A percentile compares a stretch with the other conserved stretches of the same genome.
Evolutionary conservation across 2,113 vertebrate species (phyloP).

Genomic region (Menidia beryllina): DNA sequence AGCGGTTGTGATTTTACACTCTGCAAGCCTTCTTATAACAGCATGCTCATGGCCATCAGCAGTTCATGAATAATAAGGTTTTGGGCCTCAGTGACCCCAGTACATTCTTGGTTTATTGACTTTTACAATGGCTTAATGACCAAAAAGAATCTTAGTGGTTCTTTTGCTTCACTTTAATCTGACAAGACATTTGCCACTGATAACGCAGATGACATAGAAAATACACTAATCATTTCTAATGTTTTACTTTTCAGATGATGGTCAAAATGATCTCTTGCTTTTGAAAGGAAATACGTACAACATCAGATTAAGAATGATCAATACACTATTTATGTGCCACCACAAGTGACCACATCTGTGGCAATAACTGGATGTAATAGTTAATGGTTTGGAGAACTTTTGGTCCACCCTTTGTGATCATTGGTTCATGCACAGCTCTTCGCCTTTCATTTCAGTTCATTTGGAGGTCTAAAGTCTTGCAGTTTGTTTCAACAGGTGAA

Average conservation of each 20-base stretch:
- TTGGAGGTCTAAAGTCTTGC: too few species aligned
- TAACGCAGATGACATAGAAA: neutral
- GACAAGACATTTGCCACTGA: neutral
- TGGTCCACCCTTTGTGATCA: too few species aligned
- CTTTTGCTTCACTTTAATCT: constrained; percentile 2
- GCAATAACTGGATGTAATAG: too few species aligned
- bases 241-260: too few species aligned
- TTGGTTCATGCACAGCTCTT: too few species aligned
- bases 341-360: too few species aligned
- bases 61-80: constrained; percentile 58
- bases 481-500: too few species aligned
- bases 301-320: neutral
- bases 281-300: neutral
- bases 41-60: constrained; percentile 42
- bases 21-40: constrained; percentile 22
- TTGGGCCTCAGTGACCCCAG: constrained; percentile 52
- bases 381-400: too few species aligned
- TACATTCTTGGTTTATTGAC: constrained; percentile 57
- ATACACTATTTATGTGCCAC: too few species aligned
- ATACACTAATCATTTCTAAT: neutral
- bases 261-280: neutral
- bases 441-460: too few species aligned
- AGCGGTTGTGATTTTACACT: constrained; percentile 22
- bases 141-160: constrained; percentile 28
- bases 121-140: constrained; percentile 61